A percentile compares a stretch with the other conserved stretches of the same genome.
These are phyloP conservation scores for Maniola hyperantus DNA, from an alignment of 2,888 invertebrate genomes.

Conservation along the genomic window DNA sequence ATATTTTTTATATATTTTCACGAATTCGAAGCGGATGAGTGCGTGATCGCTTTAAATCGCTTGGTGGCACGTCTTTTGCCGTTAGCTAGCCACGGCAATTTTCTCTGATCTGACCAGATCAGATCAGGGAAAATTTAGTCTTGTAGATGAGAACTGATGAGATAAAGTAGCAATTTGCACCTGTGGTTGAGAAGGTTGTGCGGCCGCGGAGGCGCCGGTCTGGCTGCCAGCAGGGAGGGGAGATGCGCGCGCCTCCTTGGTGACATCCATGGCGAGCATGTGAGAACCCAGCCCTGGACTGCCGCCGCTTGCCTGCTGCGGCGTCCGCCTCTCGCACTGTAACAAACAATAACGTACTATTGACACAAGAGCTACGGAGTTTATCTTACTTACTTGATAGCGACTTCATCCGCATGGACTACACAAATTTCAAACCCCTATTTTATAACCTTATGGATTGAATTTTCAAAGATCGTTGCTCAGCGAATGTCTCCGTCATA, in stretches of 20 bases:
- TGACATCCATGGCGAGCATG: slow-evolving; percentile 94
- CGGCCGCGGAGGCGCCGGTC: slow-evolving; percentile 50
- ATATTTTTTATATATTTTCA: too few relatives aligned
- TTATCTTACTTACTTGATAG: neutral
- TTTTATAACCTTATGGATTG: too few relatives aligned
- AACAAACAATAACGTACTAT: slow-evolving; percentile 32
- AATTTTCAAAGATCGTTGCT: too few relatives aligned
- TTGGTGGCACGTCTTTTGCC: too few relatives aligned
- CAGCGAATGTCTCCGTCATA: too few relatives aligned
- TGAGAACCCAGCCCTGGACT: slow-evolving; percentile 69
- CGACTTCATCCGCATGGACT: too few relatives aligned
- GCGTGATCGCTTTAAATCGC: too few relatives aligned
- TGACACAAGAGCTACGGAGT: neutral
- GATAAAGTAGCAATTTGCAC: slow-evolving; percentile 41
- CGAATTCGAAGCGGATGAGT: too few relatives aligned
- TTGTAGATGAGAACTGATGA: slow-evolving; percentile 38
- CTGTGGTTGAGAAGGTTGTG: slow-evolving; percentile 67
- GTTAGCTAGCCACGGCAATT: too few relatives aligned
- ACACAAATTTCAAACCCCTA: too few relatives aligned
- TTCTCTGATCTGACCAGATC: too few relatives aligned
- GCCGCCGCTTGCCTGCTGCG: slow-evolving; percentile 74
- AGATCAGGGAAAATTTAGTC: too few relatives aligned
- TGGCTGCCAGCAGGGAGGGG: slow-evolving; percentile 68
- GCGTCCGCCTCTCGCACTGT: slow-evolving; percentile 78
- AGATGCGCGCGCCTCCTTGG: slow-evolving; percentile 85